Base-by-base conservation (phyloP, 1,140 invertebrate genomes). In the Meloidogyne hapla region DNA sequence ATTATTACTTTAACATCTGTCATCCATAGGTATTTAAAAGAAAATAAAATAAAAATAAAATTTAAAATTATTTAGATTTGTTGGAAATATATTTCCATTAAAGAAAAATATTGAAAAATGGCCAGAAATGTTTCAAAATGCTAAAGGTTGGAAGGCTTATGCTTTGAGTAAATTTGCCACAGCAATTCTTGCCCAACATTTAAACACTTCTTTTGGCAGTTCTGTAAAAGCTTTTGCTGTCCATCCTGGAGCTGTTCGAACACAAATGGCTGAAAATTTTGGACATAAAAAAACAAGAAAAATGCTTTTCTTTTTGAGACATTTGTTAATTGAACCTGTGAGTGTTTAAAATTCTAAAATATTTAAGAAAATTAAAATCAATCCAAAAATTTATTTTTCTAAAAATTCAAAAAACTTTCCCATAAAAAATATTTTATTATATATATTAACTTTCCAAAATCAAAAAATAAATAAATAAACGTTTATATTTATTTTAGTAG, bases 1-100 rank as follows among this genome's bases (percentile, higher is more conserved):
- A 69, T 80, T 18, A 64, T 80, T 48, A 81, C 79, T 13, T 48
- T 80, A 23, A 80, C 79, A 2, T 80, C 79, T 25, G 26, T 77
- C 8, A 64, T 80, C 25, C 45, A 80, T 48, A 40, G 25, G 33
- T 75, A 33, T 18, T 13, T 25, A 2, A 64, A 9, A 26, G n/a
- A 15, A 10, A 3, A 12, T 23, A 38, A 56, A 6, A 13, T 40
- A 21, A 65, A 15, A 26, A 13, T 38, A 0, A 12, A 2, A 13
- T 33, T 21, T 26, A 21, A 5, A 18, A 18, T 13, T 45, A 23
- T 42, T 40, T 33, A 76, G 75, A 68, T 28, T 78, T 1, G 80
- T 78, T 38, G 76, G 76, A 18, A 61, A n/a, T 42, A 15, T 78
- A 18, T 79, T 79, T 15, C 64, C 76, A 18, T 13, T 78, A 0